Evolutionary conservation across 2,797 vertebrate species (phyloP).

Genomic region (Otolemur crassicaudatus): DNA sequence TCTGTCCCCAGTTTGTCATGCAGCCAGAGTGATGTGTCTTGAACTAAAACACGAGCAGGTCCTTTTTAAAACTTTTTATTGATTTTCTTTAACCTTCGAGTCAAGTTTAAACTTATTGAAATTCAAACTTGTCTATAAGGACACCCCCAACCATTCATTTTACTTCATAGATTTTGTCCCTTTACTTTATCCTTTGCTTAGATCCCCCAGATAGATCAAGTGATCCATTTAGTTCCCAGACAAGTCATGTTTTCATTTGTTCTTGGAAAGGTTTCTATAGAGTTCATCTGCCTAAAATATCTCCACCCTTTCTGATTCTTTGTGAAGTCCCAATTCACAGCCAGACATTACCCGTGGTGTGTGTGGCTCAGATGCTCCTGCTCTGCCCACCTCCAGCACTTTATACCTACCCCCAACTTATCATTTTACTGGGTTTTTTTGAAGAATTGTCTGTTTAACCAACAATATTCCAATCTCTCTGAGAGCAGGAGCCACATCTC

Average conservation of each 20-base stretch:
- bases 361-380: fast-evolving
- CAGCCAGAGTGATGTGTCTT: neutral
- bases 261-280: neutral
- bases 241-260: neutral
- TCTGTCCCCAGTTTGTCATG: neutral
- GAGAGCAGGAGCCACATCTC: fast-evolving
- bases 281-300: neutral
- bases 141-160: neutral
- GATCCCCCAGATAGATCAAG: neutral
- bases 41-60: neutral
- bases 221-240: fast-evolving
- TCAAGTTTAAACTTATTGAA: neutral
- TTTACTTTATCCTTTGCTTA: fast-evolving
- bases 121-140: neutral
- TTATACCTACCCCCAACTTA: fast-evolving
- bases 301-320: neutral
- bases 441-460: neutral
- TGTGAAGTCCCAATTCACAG: neutral
- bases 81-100: neutral
- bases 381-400: fast-evolving
- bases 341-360: fast-evolving
- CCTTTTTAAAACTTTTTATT: neutral
- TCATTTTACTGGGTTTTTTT: neutral
- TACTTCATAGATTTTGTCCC: neutral
- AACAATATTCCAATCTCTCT: neutral